Conservation (phyloP, 2,888 invertebrate species). For the Trypoxylon attenuatum region DNA sequence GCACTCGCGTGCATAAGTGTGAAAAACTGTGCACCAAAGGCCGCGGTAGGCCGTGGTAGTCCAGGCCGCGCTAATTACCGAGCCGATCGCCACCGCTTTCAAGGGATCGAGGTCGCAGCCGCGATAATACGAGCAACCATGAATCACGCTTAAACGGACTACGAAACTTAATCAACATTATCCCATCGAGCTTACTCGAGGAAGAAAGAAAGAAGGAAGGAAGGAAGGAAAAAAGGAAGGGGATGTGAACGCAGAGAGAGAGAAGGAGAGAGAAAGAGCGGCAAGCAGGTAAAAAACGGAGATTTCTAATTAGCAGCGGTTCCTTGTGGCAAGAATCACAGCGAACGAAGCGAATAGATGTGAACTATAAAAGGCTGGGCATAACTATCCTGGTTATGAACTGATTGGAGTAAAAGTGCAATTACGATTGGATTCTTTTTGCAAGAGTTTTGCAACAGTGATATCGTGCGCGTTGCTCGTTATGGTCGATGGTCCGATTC, state of each 20-base stretch:
- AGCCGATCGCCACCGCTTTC: conserved; percentile 13
- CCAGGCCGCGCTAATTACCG: conserved; percentile 45
- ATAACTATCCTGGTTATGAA: neutral
- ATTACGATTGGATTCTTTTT: neutral
- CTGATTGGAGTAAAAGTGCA: neutral
- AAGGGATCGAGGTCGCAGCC: conserved; percentile 36
- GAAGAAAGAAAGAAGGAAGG: no score
- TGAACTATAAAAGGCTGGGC: neutral
- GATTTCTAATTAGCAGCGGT: neutral
- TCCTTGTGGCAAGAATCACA: neutral
- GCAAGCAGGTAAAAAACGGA: no score
- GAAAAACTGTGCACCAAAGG: conserved; percentile 33
- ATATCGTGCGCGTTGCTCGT: no score
- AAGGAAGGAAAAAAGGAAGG: no score
- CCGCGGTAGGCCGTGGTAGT: no score
- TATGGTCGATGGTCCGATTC: no score
- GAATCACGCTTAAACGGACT: conserved; percentile 7
- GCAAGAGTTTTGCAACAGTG: neutral
- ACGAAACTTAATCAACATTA: neutral
- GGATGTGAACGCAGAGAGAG: no score
- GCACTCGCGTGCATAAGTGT: conserved; percentile 33
- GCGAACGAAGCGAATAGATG: neutral
- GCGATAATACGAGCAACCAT: conserved; percentile 4
- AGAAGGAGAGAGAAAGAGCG: no score
- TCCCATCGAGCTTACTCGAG: neutral